phyloP scores from a whole-genome alignment of 2,113 vertebrate species.

The Psophia crepitans region DNA sequence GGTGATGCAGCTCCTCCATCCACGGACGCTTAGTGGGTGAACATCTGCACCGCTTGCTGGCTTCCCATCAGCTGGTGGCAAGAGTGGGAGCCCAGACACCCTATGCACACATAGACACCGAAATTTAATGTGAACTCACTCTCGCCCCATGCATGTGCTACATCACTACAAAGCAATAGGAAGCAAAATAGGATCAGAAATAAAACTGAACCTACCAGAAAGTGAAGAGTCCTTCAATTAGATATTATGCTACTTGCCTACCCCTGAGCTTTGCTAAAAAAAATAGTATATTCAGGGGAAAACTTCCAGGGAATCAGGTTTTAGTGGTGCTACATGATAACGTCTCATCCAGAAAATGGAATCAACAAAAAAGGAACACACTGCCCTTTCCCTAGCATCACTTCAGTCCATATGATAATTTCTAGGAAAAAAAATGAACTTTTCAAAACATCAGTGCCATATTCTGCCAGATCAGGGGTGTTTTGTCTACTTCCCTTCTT shows the following conservation, averaged over 20 bases:
- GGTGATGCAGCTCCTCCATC: not conserved
- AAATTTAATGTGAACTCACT: rapidly evolving
- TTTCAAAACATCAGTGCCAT: not conserved
- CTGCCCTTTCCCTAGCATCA: not conserved
- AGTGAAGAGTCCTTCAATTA: not conserved
- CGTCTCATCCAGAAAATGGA: not conserved
- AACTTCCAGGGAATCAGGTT: not conserved
- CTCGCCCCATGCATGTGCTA: not conserved
- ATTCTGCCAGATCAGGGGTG: not conserved
- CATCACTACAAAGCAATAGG: not conserved
- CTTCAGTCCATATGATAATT: not conserved
- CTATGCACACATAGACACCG: too few species aligned
- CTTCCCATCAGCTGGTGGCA: not conserved
- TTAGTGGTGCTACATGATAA: rapidly evolving
- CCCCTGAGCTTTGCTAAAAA: not conserved
- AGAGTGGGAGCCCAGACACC: not conserved
- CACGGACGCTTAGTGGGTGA: not conserved
- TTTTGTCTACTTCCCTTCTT: not conserved
- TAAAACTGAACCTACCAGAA: not conserved
- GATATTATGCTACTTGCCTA: not conserved
- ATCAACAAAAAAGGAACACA: not conserved
- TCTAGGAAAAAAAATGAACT: not conserved
- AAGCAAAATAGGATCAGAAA: not conserved
- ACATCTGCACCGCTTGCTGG: not conserved
- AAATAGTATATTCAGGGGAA: not conserved